phyloP scores from a whole-genome alignment of 2,888 invertebrate species.

The Aproaerema taeniolella region DNA sequence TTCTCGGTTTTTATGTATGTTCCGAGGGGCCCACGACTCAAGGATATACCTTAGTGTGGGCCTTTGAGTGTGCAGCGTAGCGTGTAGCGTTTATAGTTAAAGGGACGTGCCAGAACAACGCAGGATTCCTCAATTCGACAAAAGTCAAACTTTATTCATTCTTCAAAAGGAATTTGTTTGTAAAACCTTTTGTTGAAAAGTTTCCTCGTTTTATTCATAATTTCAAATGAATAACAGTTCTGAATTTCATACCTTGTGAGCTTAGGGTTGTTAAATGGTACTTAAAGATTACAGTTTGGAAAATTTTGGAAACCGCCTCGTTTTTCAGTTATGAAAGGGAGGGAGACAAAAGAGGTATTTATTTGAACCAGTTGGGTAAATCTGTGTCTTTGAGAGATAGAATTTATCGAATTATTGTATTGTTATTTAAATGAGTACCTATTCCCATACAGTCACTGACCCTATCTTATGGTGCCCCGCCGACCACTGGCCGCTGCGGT shows the following conservation, averaged over 20 bases:
- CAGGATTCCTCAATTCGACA: conserved; percentile 9
- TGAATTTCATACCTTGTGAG: conserved; percentile 9
- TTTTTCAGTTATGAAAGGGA: background rate
- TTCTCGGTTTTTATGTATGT: too few species aligned
- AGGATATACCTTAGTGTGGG: too few species aligned
- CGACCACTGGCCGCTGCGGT: too few species aligned
- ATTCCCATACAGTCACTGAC: background rate
- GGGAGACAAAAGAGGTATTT: too few species aligned
- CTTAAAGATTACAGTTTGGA: background rate
- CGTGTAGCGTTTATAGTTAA: too few species aligned
- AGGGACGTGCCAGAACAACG: conserved; percentile 3
- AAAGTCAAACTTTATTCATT: conserved; percentile 22
- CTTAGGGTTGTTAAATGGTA: conserved; percentile 1
- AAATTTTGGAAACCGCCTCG: background rate
- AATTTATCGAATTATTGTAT: background rate
- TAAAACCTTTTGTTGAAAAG: conserved; percentile 28
- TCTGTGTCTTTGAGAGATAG: background rate
- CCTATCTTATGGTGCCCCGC: too few species aligned
- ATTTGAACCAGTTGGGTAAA: too few species aligned
- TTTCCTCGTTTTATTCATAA: conserved; percentile 18
- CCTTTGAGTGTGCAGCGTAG: too few species aligned
- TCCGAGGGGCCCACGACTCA: too few species aligned
- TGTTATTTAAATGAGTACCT: background rate
- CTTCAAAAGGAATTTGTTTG: conserved; percentile 31
- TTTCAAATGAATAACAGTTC: conserved; percentile 15